Conservation (phyloP, 1,140 invertebrate species). For the Magallana gigas region DNA sequence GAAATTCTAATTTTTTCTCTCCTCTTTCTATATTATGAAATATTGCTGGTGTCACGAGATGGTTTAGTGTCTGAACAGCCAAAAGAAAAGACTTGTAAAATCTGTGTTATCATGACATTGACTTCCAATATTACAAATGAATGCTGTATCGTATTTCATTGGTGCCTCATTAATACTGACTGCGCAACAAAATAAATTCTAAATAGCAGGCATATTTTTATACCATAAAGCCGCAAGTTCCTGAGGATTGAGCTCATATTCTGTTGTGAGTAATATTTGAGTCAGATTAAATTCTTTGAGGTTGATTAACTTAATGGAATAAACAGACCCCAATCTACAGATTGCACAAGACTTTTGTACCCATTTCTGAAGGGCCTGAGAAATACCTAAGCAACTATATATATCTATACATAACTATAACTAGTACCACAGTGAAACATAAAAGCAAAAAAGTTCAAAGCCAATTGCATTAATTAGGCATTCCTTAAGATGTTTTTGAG, state of each 20-base stretch:
- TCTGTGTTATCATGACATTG: not conserved
- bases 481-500: not conserved
- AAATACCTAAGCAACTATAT: not conserved
- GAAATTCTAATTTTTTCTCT: not conserved
- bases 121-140: not conserved
- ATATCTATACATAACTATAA: not conserved
- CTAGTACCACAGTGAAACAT: not conserved
- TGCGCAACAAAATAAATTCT: not conserved
- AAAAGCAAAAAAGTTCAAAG: not conserved
- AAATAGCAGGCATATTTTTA: slow-evolving; percentile 24
- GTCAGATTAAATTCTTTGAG: slow-evolving; percentile 6
- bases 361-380: not conserved
- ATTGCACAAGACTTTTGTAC: not conserved
- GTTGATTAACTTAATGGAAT: not conserved
- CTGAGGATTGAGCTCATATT: not conserved
- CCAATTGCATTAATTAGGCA: slow-evolving; percentile 15
- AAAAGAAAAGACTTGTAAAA: slow-evolving; percentile 5
- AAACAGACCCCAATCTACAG: not conserved
- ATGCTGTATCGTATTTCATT: not conserved
- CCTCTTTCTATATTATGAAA: not conserved
- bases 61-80: not conserved
- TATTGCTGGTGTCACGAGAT: slow-evolving; percentile 17
- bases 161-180: not conserved
- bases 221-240: not conserved
- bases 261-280: slow-evolving; percentile 17